Base-by-base conservation (phyloP, 2,888 invertebrate species). In the Argyresthia albistria region DNA sequence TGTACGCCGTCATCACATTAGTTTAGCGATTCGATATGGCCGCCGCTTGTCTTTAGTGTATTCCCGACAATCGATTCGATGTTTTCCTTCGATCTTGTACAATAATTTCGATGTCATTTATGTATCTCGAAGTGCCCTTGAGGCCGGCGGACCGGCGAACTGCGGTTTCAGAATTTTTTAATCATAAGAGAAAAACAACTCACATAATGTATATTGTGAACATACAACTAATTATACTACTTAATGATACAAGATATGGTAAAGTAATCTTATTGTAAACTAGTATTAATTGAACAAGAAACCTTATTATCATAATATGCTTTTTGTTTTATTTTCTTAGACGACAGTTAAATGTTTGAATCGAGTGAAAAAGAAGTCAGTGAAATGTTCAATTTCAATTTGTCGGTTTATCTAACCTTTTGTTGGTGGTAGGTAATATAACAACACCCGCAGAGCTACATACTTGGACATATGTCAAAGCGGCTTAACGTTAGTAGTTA, bases 171-270 rank as follows among this genome's bases (percentile, higher is more conserved):
- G 71, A 80, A 75, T 76, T 76, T 80, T 37, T 45, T 82, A 79
- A 64, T 72, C 63, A 39, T 80, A 82, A 79, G 76, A 72, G 63
- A 72, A 69, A 66, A 74, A 47, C 35, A 48, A 49, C 70, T 74
- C 76, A 80, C 76, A 78, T 81, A 83, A 76, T 87, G 87, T 86
- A 87, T 83, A 87, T 87, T 86, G 78, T 87, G 86, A 84, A 87
- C 81, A 87, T 86, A 86, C 72, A 81, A 74, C 63, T 80, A 79
- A 83, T 77, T 83, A 76, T 76, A 76, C 81, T 71, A 78, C 67
- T 73, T 76, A 54, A 73, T 61, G 62, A 59, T 57, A 80, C 80
- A 82, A 78, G 63, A 69, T 69, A 75, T 73, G 73, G 74, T 80
- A 80, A 80, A 73, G 74, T 84, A 86, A 86, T 82, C 80, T 84